Percentiles rank a stretch among this genome's conserved stretches.
Conservation (phyloP, 2,888 invertebrate species). For the Clivina fossor region DNA sequence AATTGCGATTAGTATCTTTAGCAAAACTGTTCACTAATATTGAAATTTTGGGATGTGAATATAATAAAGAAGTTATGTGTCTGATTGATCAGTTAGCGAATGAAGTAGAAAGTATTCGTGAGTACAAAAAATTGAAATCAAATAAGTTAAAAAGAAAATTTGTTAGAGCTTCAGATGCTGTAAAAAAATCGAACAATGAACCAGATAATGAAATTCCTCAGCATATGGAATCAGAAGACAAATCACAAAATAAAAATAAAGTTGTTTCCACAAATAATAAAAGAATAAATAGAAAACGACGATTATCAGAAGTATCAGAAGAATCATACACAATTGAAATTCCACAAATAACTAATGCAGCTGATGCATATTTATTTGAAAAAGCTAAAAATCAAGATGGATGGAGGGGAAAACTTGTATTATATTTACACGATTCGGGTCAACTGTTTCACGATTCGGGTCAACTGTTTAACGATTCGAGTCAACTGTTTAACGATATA, state of each 20-base stretch:
- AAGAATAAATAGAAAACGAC: too few species aligned
- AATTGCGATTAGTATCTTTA: slow-evolving; percentile 79
- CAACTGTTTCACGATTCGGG: too few species aligned
- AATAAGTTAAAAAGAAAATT: slow-evolving; percentile 65
- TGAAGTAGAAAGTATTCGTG: slow-evolving; percentile 64
- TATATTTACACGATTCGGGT: neutral
- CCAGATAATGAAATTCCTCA: neutral
- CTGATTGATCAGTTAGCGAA: slow-evolving; percentile 71
- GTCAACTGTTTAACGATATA: too few species aligned
- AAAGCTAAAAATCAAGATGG: neutral
- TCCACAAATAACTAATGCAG: neutral
- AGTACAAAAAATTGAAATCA: slow-evolving; percentile 64
- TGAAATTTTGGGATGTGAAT: slow-evolving; percentile 81
- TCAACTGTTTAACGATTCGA: too few species aligned
- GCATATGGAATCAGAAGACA: neutral
- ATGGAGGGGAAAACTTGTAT: slow-evolving; percentile 7
- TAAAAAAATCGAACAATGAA: slow-evolving; percentile 49
- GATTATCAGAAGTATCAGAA: too few species aligned
- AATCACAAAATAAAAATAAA: neutral
- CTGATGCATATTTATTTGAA: neutral
- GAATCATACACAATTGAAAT: too few species aligned
- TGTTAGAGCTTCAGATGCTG: slow-evolving; percentile 66
- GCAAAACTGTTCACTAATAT: slow-evolving; percentile 91
- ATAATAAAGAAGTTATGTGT: slow-evolving; percentile 80
- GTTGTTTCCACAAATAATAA: neutral